Evolutionary conservation across 2,113 vertebrate species (phyloP).

Genomic region (Psophia crepitans): DNA sequence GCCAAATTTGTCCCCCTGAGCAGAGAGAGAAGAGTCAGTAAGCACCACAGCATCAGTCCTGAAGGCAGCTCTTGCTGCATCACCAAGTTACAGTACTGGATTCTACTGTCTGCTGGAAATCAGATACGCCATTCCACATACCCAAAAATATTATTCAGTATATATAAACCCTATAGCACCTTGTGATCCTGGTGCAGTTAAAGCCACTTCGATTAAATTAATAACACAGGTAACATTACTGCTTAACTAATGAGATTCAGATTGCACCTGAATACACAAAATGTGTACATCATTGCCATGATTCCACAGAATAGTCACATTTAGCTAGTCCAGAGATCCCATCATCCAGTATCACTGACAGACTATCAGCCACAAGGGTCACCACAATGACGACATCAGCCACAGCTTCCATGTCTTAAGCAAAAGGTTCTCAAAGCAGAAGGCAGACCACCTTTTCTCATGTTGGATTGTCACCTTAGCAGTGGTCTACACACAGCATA

Average conservation of each 20-base stretch:
- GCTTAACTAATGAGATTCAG: neutral
- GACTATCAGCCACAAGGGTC: neutral
- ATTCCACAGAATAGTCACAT: neutral
- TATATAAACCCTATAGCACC: neutral
- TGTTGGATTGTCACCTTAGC: neutral
- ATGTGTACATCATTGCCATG: neutral
- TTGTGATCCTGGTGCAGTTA: neutral
- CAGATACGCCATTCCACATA: neutral
- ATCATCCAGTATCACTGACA: neutral
- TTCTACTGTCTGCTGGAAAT: neutral
- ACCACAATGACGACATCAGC: too few relatives aligned
- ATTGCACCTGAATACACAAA: neutral
- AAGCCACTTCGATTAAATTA: neutral
- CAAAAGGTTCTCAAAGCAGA: neutral
- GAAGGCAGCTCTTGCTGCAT: neutral
- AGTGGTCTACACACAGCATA: rapidly evolving
- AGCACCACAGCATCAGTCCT: neutral
- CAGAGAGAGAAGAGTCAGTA: neutral
- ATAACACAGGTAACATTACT: neutral
- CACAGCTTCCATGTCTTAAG: neutral
- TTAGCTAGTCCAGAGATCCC: neutral
- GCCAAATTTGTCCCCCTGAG: neutral
- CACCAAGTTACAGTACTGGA: neutral
- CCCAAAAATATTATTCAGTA: neutral
- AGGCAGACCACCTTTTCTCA: neutral